These are phyloP conservation scores for Fragum fragum DNA, from an alignment of 2,888 invertebrate genomes.

Conservation along the genomic window DNA sequence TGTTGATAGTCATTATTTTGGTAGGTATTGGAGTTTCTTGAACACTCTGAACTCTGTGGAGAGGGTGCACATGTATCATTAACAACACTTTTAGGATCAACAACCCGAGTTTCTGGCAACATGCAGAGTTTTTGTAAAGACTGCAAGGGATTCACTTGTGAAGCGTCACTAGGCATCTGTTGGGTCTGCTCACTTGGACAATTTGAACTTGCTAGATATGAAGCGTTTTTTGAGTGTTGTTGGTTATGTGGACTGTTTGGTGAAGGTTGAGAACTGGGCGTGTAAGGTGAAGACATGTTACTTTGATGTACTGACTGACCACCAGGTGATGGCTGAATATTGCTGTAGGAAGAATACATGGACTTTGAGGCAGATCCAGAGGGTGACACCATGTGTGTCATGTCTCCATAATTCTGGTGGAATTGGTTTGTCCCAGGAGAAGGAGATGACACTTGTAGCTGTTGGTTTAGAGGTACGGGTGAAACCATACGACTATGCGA, in stretches of 20 bases:
- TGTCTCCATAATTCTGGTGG: slow-evolving; percentile 29
- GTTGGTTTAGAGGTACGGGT: slow-evolving; percentile 67
- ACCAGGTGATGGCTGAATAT: slow-evolving; percentile 59
- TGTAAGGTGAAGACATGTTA: slow-evolving; percentile 74
- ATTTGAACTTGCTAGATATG: not conserved
- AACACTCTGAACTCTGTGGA: slow-evolving; percentile 70
- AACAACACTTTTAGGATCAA: slow-evolving; percentile 85
- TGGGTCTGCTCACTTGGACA: slow-evolving; percentile 11
- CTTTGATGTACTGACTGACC: slow-evolving; percentile 61
- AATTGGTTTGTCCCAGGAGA: slow-evolving; percentile 47
- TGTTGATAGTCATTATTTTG: not conserved
- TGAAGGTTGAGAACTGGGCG: slow-evolving; percentile 62
- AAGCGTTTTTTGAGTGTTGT: slow-evolving; percentile 29
- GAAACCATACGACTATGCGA: slow-evolving; percentile 63
- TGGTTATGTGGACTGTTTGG: slow-evolving; percentile 69
- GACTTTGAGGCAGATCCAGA: slow-evolving; percentile 49
- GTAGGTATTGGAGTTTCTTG: slow-evolving; percentile 75
- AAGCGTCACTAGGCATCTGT: not conserved
- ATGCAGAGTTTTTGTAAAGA: slow-evolving; percentile 83
- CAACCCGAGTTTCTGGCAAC: slow-evolving; percentile 82
- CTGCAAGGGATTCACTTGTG: slow-evolving; percentile 77
- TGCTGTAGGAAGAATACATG: slow-evolving; percentile 64
- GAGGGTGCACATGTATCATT: slow-evolving; percentile 80
- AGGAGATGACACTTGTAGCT: slow-evolving; percentile 68
- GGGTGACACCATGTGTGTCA: slow-evolving; percentile 12